Percentiles rank a stretch among this genome's conserved stretches.
Evolutionary conservation across 2,888 invertebrate genomes (phyloP).

Genomic region (Chrysomela aeneicollis): DNA sequence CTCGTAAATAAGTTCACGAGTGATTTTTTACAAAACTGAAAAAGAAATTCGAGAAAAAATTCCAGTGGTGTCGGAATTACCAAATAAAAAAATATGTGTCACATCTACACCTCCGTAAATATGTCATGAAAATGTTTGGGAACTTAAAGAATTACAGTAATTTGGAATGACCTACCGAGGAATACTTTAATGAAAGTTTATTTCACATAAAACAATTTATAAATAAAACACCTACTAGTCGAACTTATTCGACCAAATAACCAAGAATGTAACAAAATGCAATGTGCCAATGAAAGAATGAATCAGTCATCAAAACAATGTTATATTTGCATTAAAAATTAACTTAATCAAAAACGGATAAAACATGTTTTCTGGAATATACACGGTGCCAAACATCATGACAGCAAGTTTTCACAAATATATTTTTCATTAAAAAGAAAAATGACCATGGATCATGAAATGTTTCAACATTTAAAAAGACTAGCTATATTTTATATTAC

Average conservation of each 20-base stretch:
- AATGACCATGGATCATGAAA: too few species aligned
- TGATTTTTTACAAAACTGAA: too few species aligned
- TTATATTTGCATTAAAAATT: conserved; percentile 14
- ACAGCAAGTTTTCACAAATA: too few species aligned
- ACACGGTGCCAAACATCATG: not conserved
- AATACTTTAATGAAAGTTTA: not conserved
- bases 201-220: conserved; percentile 5
- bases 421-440: too few species aligned
- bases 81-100: too few species aligned
- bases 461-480: not conserved
- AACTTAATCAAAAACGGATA: not conserved
- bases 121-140: not conserved
- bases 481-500: too few species aligned
- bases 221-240: conserved; percentile 3
- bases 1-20: too few species aligned
- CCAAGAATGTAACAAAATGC: not conserved
- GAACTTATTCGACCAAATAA: not conserved
- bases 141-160: not conserved
- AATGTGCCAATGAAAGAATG: conserved; percentile 1
- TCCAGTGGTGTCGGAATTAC: too few species aligned
- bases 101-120: too few species aligned
- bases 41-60: too few species aligned
- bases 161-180: not conserved
- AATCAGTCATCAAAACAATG: conserved; percentile 2
- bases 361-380: not conserved